phyloP scores from a whole-genome alignment of 2,113 vertebrate species.

The Festucalex cinctus region DNA sequence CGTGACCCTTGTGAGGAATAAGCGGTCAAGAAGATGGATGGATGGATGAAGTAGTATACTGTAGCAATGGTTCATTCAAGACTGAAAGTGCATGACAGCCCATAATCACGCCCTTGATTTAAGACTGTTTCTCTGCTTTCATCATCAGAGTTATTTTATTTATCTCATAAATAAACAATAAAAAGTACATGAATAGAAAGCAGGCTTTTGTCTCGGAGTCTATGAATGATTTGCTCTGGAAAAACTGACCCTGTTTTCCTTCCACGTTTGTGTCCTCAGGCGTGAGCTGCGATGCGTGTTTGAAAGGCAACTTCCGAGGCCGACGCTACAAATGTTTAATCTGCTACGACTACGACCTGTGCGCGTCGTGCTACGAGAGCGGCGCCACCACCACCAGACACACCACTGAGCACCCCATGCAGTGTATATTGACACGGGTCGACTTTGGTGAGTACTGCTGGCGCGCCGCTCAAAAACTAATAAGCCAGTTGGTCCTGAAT shows the following conservation, averaged over 20 bases:
- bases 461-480: background rate
- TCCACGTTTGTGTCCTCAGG: constrained; percentile 71
- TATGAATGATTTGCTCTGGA: background rate
- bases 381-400: constrained; percentile 97
- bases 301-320: constrained; percentile 99
- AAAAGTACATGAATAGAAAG: background rate
- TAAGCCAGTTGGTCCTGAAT: background rate
- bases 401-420: constrained; percentile 99
- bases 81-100: too few species aligned
- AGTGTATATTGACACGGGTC: constrained; percentile 99
- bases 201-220: background rate
- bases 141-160: background rate
- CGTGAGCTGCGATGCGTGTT: constrained; percentile 99
- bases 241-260: background rate
- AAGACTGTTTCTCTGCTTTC: background rate
- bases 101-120: too few species aligned
- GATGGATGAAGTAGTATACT: too few species aligned
- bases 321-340: constrained; percentile 99
- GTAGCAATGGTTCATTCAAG: too few species aligned
- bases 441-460: constrained; percentile 90
- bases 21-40: too few species aligned
- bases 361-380: constrained; percentile 97
- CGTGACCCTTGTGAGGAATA: too few species aligned
- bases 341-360: constrained; percentile 99
- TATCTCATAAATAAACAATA: background rate